Evolutionary conservation across 2,797 vertebrate genomes (phyloP).

Genomic region (Tarsius wallacei): DNA sequence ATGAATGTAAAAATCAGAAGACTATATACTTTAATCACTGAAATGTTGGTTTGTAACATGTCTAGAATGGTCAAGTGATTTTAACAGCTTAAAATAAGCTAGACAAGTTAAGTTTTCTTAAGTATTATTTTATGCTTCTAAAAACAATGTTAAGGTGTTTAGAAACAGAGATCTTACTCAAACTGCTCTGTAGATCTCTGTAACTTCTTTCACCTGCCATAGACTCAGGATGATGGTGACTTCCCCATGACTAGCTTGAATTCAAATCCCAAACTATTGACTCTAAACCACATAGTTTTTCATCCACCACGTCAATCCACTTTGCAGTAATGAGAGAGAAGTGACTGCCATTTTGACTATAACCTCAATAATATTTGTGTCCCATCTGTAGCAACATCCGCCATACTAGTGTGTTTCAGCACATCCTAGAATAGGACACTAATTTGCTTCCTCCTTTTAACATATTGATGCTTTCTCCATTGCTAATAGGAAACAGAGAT

Average conservation of each 20-base stretch:
- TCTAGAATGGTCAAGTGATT: background rate
- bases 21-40: too few relatives aligned
- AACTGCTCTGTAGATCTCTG: background rate
- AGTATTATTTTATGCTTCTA: background rate
- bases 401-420: background rate
- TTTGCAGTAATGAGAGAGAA: background rate
- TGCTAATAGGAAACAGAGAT: slow-evolving; percentile 79
- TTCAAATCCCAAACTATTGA: background rate
- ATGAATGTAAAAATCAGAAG: background rate
- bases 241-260: background rate
- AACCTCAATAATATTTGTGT: background rate
- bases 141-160: background rate
- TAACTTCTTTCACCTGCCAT: background rate
- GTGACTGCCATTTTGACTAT: background rate
- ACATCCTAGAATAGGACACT: slow-evolving; percentile 47
- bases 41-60: background rate
- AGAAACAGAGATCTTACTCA: background rate
- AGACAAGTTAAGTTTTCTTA: background rate
- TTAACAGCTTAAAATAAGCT: slow-evolving; percentile 29
- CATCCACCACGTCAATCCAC: background rate
- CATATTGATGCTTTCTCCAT: background rate
- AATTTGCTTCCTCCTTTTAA: slow-evolving; percentile 60
- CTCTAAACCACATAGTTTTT: background rate
- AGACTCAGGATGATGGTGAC: background rate
- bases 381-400: background rate